Conservation (phyloP, 2,113 vertebrate species). For the Carettochelys insculpta region DNA sequence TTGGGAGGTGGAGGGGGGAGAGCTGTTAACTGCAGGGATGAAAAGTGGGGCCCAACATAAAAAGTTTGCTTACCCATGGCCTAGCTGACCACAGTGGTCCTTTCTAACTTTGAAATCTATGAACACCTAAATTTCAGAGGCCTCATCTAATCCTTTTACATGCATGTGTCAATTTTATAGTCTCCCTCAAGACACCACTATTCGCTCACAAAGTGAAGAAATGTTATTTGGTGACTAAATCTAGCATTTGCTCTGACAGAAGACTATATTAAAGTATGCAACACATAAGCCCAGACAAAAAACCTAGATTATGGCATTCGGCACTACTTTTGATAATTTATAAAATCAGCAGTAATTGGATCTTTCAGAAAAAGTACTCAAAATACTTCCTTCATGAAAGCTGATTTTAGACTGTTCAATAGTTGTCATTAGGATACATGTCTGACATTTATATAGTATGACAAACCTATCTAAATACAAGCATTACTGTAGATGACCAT, state of each 20-base stretch:
- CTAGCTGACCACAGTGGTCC: no score
- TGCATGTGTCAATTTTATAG: not conserved
- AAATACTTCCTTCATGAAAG: not conserved
- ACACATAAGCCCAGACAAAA: not conserved
- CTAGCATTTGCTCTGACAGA: not conserved
- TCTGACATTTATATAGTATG: not conserved
- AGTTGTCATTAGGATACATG: no score
- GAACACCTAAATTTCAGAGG: not conserved
- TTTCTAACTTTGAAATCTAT: no score
- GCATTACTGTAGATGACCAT: no score
- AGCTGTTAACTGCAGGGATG: no score
- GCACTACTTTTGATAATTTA: not conserved
- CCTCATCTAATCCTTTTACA: not conserved
- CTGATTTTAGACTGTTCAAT: rapidly evolving
- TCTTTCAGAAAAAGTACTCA: not conserved
- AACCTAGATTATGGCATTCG: not conserved
- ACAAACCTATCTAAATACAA: no score
- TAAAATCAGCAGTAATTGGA: rapidly evolving
- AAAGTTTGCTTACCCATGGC: no score
- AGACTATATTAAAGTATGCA: not conserved
- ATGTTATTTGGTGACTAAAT: not conserved
- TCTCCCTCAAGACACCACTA: not conserved
- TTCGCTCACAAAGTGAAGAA: not conserved
- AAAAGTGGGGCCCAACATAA: no score
- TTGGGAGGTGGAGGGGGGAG: no score